Percentiles rank a stretch among this genome's conserved stretches.
Conservation (phyloP, 2,888 invertebrate genomes). For the Nemoura dubitans region DNA sequence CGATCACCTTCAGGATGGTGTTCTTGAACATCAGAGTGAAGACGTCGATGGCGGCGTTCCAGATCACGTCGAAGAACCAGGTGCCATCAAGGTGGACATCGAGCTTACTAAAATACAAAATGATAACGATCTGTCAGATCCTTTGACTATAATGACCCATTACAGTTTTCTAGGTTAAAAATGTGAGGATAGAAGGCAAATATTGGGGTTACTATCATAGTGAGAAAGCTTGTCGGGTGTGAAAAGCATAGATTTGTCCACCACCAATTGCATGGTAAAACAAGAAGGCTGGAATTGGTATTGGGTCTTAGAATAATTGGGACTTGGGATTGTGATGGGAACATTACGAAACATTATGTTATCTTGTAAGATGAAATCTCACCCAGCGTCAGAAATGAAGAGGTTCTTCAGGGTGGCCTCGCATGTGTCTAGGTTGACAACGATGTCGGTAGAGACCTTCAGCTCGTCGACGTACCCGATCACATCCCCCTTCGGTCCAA, state of each 20-base stretch:
- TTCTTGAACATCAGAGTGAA: constrained; percentile 37
- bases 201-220: no score
- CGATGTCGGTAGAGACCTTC: constrained; percentile 21
- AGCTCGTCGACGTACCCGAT: constrained; percentile 41
- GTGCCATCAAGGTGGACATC: constrained; percentile 36
- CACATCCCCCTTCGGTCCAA: constrained; percentile 45
- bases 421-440: constrained; percentile 28
- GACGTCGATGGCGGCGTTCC: constrained; percentile 30
- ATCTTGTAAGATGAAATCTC: not conserved
- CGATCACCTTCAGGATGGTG: constrained; percentile 23
- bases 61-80: constrained; percentile 38
- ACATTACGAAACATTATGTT: no score
- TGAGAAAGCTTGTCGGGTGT: no score
- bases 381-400: constrained; percentile 42
- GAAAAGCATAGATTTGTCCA: no score
- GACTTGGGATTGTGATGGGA: no score
- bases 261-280: no score
- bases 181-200: no score
- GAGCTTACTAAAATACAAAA: constrained; percentile 13
- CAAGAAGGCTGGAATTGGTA: no score
- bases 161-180: no score
- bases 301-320: no score
- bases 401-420: constrained; percentile 35
- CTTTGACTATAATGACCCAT: no score
- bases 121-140: no score